Evolutionary conservation across 1,140 invertebrate genomes (phyloP).

Genomic region (Bombus fervidus): DNA sequence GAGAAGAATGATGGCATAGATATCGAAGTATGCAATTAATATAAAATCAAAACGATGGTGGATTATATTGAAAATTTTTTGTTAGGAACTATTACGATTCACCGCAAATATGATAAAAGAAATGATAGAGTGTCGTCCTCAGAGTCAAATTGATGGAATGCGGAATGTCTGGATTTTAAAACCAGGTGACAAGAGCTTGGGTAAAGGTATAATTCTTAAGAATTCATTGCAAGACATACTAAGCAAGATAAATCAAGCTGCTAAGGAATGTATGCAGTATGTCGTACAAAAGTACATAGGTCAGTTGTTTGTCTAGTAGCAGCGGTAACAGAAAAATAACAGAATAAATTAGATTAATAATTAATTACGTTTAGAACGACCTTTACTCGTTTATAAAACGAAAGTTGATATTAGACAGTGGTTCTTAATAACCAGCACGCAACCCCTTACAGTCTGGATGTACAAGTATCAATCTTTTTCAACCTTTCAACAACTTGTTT

Average conservation of each 20-base stretch:
- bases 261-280: constrained; percentile 88
- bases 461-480: constrained; percentile 86
- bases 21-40: constrained; percentile 33
- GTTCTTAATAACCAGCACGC: constrained; percentile 95
- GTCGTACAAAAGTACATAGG: constrained; percentile 98
- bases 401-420: constrained; percentile 97
- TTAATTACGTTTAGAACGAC: constrained; percentile 85
- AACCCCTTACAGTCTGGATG: constrained; percentile 96
- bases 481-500: background rate
- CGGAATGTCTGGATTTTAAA: constrained; percentile 98
- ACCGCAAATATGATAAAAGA: constrained; percentile 81
- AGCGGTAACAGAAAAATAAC: too few relatives aligned
- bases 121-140: constrained; percentile 85
- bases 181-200: constrained; percentile 95
- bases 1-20: constrained; percentile 37
- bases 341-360: background rate
- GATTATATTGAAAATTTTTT: background rate
- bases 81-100: constrained; percentile 69
- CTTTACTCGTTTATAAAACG: constrained; percentile 93
- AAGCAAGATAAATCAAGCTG: constrained; percentile 87
- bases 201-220: constrained; percentile 93
- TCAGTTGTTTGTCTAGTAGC: constrained; percentile 75
- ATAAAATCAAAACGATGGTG: background rate
- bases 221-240: constrained; percentile 94
- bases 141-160: constrained; percentile 89